A percentile compares a stretch with the other conserved stretches of the same genome.
These are phyloP conservation scores for Xiphydria camelus DNA, from an alignment of 2,888 invertebrate genomes.

Conservation along the genomic window DNA sequence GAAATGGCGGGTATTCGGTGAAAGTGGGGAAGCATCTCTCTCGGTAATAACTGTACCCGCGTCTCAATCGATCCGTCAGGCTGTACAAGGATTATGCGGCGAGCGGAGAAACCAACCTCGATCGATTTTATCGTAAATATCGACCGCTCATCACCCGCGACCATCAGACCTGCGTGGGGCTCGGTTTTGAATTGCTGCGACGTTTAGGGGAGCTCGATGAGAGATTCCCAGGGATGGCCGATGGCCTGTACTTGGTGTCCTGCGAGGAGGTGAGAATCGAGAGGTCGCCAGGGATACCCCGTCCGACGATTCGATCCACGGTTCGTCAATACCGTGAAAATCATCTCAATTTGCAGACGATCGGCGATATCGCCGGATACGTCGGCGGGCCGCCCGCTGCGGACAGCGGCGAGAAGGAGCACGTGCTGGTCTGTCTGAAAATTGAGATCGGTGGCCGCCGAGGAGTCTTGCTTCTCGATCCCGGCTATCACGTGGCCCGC, in stretches of 20 bases:
- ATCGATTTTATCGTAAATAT: constrained; percentile 76
- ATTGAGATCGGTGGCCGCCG: constrained; percentile 72
- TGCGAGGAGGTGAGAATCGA: constrained; percentile 75
- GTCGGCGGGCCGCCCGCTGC: constrained; percentile 59
- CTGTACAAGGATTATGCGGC: constrained; percentile 63
- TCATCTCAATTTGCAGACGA: constrained; percentile 45
- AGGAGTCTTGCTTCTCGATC: constrained; percentile 83
- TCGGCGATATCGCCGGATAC: constrained; percentile 57
- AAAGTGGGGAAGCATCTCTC: not conserved
- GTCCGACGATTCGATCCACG: too few species aligned
- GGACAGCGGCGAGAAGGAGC: constrained; percentile 79
- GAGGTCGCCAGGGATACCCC: too few species aligned
- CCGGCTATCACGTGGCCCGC: constrained; percentile 87
- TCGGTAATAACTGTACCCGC: not conserved
- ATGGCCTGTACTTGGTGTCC: constrained; percentile 75
- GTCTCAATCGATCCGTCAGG: constrained; percentile 59
- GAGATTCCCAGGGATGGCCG: constrained; percentile 69
- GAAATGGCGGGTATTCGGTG: too few species aligned
- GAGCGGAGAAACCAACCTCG: constrained; percentile 67
- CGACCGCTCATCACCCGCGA: constrained; percentile 75
- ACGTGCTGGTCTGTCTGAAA: constrained; percentile 79
- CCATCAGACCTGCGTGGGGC: constrained; percentile 87
- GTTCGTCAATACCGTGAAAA: not conserved
- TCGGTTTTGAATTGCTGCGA: constrained; percentile 78
- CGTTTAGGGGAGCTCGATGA: constrained; percentile 66